Percentiles rank a stretch among this genome's conserved stretches.
These are phyloP conservation scores for Acronicta aceris DNA, from an alignment of 2,888 invertebrate genomes.

Conservation along the genomic window DNA sequence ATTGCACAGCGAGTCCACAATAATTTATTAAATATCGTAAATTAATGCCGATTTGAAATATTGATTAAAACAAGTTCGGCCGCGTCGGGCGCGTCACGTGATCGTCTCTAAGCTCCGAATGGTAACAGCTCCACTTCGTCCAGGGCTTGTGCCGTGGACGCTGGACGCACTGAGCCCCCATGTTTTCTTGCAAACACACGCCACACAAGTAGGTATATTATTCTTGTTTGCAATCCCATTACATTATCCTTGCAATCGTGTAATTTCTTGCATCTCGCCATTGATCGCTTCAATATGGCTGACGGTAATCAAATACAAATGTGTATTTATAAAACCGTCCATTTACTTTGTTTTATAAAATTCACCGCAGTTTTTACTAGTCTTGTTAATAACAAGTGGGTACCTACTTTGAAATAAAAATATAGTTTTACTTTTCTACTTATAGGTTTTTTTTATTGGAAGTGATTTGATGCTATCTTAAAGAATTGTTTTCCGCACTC, in stretches of 20 bases:
- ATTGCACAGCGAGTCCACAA: slow-evolving; percentile 87
- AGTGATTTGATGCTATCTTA: slow-evolving; percentile 24
- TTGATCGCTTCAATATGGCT: slow-evolving; percentile 37
- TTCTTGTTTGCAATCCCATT: slow-evolving; percentile 18
- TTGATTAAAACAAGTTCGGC: slow-evolving; percentile 47
- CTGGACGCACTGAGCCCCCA: slow-evolving; percentile 34
- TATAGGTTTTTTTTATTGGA: slow-evolving; percentile 15
- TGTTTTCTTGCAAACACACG: slow-evolving; percentile 21
- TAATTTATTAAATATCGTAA: slow-evolving; percentile 79
- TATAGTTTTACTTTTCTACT: slow-evolving; percentile 13
- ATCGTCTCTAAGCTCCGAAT: slow-evolving; percentile 41
- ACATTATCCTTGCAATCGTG: slow-evolving; percentile 12
- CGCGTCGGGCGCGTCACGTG: slow-evolving; percentile 42
- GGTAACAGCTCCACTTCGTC: slow-evolving; percentile 51
- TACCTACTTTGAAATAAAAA: slow-evolving; percentile 20
- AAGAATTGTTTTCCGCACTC: slow-evolving; percentile 15
- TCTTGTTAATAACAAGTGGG: slow-evolving; percentile 24
- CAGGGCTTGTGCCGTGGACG: slow-evolving; percentile 35
- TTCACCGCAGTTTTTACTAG: slow-evolving; percentile 50
- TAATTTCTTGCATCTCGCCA: slow-evolving; percentile 39
- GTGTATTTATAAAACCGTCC: slow-evolving; percentile 22
- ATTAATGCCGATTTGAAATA: slow-evolving; percentile 73
- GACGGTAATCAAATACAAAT: slow-evolving; percentile 17
- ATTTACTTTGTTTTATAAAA: slow-evolving; percentile 23
- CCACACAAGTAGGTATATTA: slow-evolving; percentile 28